Percentiles rank a stretch among this genome's conserved stretches.
Evolutionary conservation across 1,140 invertebrate species (phyloP).

Genomic region (Cydia pomonella): DNA sequence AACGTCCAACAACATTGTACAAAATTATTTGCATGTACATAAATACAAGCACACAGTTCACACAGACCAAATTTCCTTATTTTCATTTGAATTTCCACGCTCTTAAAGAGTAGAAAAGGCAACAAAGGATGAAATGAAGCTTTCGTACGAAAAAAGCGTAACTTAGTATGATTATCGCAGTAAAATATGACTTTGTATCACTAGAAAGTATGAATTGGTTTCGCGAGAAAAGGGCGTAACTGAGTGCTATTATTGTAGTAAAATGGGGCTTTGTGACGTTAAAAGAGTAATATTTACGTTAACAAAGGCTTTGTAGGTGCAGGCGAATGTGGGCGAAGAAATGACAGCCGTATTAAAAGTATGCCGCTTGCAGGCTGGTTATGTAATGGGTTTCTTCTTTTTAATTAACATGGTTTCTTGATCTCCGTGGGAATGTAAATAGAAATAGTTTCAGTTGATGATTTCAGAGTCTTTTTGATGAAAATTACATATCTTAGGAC

Average conservation of each 20-base stretch:
- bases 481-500: too few species aligned
- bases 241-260: not conserved
- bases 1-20: too few species aligned
- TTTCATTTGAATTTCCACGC: not conserved
- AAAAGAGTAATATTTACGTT: not conserved
- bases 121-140: not conserved
- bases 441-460: not conserved
- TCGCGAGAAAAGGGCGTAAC: not conserved
- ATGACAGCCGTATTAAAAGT: conserved; percentile 17
- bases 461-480: too few species aligned
- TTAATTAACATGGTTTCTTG: not conserved
- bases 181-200: not conserved
- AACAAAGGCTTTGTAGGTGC: conserved; percentile 2
- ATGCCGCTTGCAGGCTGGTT: not conserved
- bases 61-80: not conserved
- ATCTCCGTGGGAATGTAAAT: not conserved
- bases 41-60: not conserved
- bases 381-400: conserved; percentile 11
- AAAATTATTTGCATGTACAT: not conserved
- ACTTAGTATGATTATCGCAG: not conserved
- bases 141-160: not conserved
- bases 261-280: not conserved
- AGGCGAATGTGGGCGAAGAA: not conserved
- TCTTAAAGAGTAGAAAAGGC: conserved; percentile 9
- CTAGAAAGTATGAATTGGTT: not conserved